A percentile compares a stretch with the other conserved stretches of the same genome.
These are phyloP conservation scores for Orchesella cincta DNA, from an alignment of 1,140 invertebrate genomes.

Conservation along the genomic window DNA sequence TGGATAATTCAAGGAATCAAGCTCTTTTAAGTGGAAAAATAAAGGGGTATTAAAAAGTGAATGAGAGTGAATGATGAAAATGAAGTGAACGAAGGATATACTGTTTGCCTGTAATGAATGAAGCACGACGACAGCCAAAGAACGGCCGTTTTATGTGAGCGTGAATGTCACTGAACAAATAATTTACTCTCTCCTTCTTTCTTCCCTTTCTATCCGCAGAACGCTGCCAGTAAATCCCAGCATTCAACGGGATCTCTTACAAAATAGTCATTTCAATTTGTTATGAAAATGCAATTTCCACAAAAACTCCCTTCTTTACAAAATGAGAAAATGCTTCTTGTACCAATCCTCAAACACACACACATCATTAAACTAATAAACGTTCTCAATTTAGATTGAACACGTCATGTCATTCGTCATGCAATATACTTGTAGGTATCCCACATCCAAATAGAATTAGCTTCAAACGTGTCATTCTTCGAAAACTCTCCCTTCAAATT, in stretches of 20 bases:
- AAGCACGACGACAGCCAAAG: neutral
- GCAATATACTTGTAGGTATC: neutral
- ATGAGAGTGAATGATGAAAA: neutral
- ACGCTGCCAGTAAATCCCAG: neutral
- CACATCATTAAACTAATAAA: neutral
- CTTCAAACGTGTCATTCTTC: too few relatives aligned
- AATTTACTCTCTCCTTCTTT: neutral
- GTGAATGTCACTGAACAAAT: neutral
- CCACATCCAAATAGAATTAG: too few relatives aligned
- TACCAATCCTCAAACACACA: neutral
- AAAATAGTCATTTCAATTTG: too few relatives aligned
- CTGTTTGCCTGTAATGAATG: neutral
- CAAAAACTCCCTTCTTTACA: too few relatives aligned
- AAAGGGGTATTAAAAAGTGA: too few relatives aligned
- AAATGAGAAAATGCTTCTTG: too few relatives aligned
- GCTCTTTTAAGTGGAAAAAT: neutral
- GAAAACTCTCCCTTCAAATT: too few relatives aligned
- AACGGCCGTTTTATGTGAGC: neutral
- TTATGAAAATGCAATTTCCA: too few relatives aligned
- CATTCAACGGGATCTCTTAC: neutral
- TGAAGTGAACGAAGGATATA: neutral
- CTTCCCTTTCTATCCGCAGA: neutral
- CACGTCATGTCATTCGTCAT: neutral
- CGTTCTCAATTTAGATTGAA: neutral
- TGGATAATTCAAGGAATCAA: neutral